These are phyloP conservation scores for Athrips mouffetella DNA, from an alignment of 2,888 invertebrate genomes.

Conservation along the genomic window DNA sequence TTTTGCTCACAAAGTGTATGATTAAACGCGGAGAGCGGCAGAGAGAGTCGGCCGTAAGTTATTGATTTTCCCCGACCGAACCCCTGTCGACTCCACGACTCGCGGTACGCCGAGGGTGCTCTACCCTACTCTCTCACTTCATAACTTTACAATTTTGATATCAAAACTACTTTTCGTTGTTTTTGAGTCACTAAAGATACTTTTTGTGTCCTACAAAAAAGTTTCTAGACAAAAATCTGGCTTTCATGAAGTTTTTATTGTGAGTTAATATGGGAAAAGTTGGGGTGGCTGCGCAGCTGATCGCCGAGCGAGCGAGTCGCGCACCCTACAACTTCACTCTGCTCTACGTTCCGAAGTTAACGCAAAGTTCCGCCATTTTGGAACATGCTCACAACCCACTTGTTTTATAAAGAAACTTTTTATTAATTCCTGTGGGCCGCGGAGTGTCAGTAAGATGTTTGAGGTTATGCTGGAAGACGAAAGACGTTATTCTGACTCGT, in stretches of 20 bases:
- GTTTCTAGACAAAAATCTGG: constrained; percentile 41
- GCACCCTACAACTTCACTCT: constrained; percentile 77
- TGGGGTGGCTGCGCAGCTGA: constrained; percentile 61
- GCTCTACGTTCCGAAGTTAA: constrained; percentile 78
- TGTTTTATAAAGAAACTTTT: constrained; percentile 80
- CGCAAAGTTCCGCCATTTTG: constrained; percentile 80
- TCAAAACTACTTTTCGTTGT: constrained; percentile 49
- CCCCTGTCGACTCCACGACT: constrained; percentile 71
- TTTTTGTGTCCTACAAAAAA: constrained; percentile 39
- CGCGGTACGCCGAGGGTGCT: constrained; percentile 54
- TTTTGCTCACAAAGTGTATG: constrained; percentile 79
- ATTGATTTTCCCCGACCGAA: constrained; percentile 77
- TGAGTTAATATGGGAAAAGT: constrained; percentile 67
- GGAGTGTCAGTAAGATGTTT: constrained; percentile 78
- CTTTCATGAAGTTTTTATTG: constrained; percentile 54
- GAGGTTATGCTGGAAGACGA: constrained; percentile 72
- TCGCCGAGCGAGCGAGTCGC: constrained; percentile 58
- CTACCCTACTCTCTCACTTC: constrained; percentile 49
- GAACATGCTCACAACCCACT: constrained; percentile 80
- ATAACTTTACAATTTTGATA: constrained; percentile 41
- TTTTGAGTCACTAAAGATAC: constrained; percentile 34
- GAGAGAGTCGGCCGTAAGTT: constrained; percentile 78
- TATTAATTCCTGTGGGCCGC: constrained; percentile 79
- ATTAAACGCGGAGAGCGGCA: constrained; percentile 78
- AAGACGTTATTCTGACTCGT: constrained; percentile 60